Base-by-base conservation (phyloP, 1,140 invertebrate genomes). In the Hypsibius dujardini region DNA sequence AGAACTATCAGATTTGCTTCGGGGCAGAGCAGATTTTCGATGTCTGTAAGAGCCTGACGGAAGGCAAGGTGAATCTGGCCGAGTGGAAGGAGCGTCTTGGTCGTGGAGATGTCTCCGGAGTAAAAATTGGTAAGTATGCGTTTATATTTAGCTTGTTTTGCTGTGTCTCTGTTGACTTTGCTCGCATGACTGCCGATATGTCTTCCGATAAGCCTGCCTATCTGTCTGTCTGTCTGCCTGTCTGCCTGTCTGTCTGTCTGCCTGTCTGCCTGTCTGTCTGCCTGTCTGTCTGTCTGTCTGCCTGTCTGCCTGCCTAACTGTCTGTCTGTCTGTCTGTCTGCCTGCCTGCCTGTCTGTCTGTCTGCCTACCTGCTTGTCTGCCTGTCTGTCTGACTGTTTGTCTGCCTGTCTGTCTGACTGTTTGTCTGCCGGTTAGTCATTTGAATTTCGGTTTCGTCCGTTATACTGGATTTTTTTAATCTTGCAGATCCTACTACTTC, bases 31-130 rank as follows among this genome's bases (percentile, higher is more conserved):
- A n/a, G n/a, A n/a, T n/a, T n/a, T n/a, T n/a, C n/a, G n/a, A n/a
- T n/a, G 1, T 56, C 50, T 56, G 50, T 56, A n/a, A 56, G n/a
- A 7, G n/a, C 7, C 50, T 56, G 50, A 56, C 50, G 40, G 46
- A 47, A 14, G 72, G 72, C 40, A 62, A 70, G 42, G 59, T 67
- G 42, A 56, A 69, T 59, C 50, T 56, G 50, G 7, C 50, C 50
- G 50, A 56, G n/a, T 56, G 50, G 50, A 56, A 56, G 50, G 50
- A 56, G n/a, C 7, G 50, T 56, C n/a, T 56, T n/a, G 7, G n/a
- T 56, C 50, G n/a, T 7, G 50, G n/a, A 56, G n/a, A 56, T 56
- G 7, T n/a, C 50, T 7, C 50, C 50, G 7, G n/a, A 56, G n/a
- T n/a, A 7, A 7, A 56, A 56, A 56, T 7, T 56, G n/a, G 7